Evolutionary conservation across 37 sponge, comb jelly and placozoan genomes (phyloP).

Genomic region (Bolinopsis microptera): DNA sequence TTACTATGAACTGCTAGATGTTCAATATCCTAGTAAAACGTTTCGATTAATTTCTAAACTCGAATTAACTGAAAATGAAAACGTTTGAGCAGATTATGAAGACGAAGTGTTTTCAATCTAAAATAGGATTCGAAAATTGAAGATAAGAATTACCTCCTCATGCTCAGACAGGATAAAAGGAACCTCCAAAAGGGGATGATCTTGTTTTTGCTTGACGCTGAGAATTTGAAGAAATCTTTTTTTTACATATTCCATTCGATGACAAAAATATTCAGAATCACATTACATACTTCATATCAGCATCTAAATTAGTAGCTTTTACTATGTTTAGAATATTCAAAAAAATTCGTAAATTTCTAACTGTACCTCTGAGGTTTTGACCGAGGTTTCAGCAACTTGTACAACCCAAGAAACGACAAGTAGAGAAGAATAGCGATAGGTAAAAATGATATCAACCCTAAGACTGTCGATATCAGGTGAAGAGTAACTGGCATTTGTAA

Average conservation of each 20-base stretch:
- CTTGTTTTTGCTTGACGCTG: not conserved
- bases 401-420: not conserved
- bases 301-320: too few relatives aligned
- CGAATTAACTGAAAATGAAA: too few relatives aligned
- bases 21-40: constrained; percentile 18
- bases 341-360: too few relatives aligned
- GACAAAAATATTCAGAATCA: too few relatives aligned
- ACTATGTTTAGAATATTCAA: too few relatives aligned
- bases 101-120: too few relatives aligned
- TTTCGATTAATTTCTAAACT: too few relatives aligned
- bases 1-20: constrained; percentile 12
- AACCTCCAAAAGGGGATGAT: constrained; percentile 9
- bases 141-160: not conserved
- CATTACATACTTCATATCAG: too few relatives aligned
- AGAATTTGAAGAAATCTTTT: not conserved
- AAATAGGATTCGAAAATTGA: too few relatives aligned
- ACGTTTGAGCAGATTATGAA: too few relatives aligned
- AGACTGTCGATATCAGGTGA: constrained; percentile 14
- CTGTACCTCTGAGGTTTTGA: constrained; percentile 7
- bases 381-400: not conserved
- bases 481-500: constrained; percentile 49
- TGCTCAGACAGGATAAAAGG: constrained; percentile 4
- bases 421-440: constrained; percentile 51
- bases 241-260: too few relatives aligned
- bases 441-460: constrained; percentile 25